A percentile compares a stretch with the other conserved stretches of the same genome.
Evolutionary conservation across 2,797 vertebrate species (phyloP).

Genomic region (Notamacropus eugenii): DNA sequence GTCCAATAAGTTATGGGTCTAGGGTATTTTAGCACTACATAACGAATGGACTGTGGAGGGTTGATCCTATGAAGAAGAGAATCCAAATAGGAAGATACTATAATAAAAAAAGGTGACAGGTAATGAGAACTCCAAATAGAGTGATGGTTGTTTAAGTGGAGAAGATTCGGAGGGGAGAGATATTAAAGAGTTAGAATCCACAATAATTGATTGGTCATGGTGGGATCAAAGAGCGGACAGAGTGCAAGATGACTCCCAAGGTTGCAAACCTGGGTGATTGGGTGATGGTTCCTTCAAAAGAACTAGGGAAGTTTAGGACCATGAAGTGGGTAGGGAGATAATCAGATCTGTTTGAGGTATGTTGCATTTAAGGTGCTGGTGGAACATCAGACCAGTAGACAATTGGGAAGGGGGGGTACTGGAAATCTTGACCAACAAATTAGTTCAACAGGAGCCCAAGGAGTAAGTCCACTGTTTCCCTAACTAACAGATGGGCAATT

Average conservation of each 20-base stretch:
- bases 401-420: background rate
- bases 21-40: background rate
- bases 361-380: background rate
- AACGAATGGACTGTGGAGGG: background rate
- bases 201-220: background rate
- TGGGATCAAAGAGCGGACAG: background rate
- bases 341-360: background rate
- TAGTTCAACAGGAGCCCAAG: background rate
- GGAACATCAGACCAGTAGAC: background rate
- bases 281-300: background rate
- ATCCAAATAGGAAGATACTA: background rate
- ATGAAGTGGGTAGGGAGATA: background rate
- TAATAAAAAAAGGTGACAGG: background rate
- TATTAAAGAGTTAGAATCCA: background rate
- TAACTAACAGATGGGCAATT: background rate
- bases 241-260: background rate
- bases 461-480: background rate
- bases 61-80: background rate
- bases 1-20: background rate
- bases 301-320: background rate
- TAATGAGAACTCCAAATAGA: background rate
- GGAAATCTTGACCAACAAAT: slow-evolving; percentile 34
- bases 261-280: background rate
- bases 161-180: background rate
- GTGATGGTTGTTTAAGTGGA: background rate